Evolutionary conservation across 2,888 invertebrate species (phyloP), one percentile per base, ranked within the genome.

Genomic region (Orthosia gothica): DNA sequence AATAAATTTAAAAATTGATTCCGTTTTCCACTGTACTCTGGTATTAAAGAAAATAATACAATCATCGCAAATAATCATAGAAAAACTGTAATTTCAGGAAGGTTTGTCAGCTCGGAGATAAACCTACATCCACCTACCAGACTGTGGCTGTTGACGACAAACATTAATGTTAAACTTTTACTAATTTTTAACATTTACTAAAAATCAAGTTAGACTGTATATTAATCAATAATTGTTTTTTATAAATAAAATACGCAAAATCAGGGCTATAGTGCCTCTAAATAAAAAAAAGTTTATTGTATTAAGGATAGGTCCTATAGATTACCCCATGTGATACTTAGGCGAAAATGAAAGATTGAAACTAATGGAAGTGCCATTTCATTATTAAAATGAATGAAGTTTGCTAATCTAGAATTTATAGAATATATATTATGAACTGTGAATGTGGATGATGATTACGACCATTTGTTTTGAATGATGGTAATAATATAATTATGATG

Each of bases 301-400:
- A 76, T 57, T 86, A 86, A 83, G 87, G 5, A 84, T 87, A 87
- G 83, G 64, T 65, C 78, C 79, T 81, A 82, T 83, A 87, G 85
- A 76, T 81, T 82, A 86, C 88, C 89, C 89, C 87, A 92, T 95
- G 95, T 95, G 95, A 95, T 95, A 95, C 89, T 84, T 91, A 90
- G 83, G 91, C 87, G 87, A 92, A 91, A 91, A 90, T 91, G 88
- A 90, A 92, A 92, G 89, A 91, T 91, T 91, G 81, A 89, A 90
- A 94, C 94, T 94, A 90, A 91, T 91, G 85, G 89, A 90, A 93
- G 94, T 95, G 95, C 94, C 93, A 94, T 94, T 91, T 90, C 89
- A 86, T 88, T 84, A 84, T 83, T 72, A 83, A 79, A 82, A 85
- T 84, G 70, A 81, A 85, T 84, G 76, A 80, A 81, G 74, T 82